A percentile compares a stretch with the other conserved stretches of the same genome.
Evolutionary conservation across 2,888 invertebrate genomes (phyloP).

Genomic region (Tipula lateralis): DNA sequence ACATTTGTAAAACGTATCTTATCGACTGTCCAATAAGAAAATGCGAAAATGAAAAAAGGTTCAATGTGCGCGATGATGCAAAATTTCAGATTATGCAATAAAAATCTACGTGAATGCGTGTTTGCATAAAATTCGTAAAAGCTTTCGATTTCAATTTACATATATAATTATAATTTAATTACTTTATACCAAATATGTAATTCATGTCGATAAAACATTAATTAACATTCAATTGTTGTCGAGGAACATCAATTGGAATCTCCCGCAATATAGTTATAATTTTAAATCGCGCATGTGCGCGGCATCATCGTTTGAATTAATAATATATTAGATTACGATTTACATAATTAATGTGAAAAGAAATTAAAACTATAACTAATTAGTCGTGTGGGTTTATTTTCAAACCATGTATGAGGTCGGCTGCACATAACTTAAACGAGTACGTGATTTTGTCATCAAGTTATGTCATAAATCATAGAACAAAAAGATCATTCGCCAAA

Average conservation of each 20-base stretch:
- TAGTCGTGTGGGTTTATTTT: background rate
- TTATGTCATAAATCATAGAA: background rate
- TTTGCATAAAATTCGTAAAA: background rate
- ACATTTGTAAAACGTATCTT: background rate
- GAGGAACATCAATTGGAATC: background rate
- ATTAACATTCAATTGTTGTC: background rate
- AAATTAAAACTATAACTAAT: background rate
- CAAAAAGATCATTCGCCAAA: background rate
- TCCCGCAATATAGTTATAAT: background rate
- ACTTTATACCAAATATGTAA: background rate
- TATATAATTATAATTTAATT: background rate
- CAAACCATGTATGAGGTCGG: background rate
- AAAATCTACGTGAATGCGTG: background rate
- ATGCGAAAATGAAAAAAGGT: background rate
- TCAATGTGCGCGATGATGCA: background rate
- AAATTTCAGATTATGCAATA: background rate
- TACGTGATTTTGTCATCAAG: background rate
- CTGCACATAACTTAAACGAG: background rate
- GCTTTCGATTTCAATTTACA: background rate
- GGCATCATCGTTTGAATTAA: background rate
- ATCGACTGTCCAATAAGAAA: background rate
- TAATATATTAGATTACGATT: background rate
- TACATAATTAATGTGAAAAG: background rate
- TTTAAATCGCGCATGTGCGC: background rate
- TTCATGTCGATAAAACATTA: background rate